Conservation (phyloP, 2,113 vertebrate species). For the Plecotus auritus region DNA sequence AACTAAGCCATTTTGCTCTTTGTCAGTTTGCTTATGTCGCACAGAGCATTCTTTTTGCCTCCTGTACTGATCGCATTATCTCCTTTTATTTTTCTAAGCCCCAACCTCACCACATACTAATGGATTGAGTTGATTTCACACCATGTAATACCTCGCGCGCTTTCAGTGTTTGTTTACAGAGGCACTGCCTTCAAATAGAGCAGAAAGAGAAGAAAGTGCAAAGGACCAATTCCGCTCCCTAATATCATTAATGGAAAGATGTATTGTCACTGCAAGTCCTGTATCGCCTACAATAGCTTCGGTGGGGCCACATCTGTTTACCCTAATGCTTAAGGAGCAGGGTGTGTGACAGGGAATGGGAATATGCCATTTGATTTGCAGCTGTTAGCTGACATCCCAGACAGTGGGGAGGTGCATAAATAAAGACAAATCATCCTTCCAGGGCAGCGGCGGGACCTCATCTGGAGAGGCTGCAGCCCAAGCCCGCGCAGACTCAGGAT, state of each 20-base stretch:
- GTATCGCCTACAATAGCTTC: conserved; percentile 54
- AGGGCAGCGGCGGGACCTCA: not conserved
- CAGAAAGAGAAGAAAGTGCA: not conserved
- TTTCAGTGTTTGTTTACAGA: conserved; percentile 67
- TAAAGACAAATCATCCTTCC: conserved; percentile 45
- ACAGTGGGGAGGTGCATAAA: conserved; percentile 56
- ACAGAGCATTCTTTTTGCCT: not conserved
- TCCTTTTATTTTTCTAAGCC: conserved; percentile 45
- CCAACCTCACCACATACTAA: conserved; percentile 46
- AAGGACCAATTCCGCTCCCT: conserved; percentile 60
- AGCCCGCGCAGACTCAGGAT: not conserved
- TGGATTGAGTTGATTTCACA: conserved; percentile 60
- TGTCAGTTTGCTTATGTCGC: conserved; percentile 21
- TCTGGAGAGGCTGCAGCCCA: conserved; percentile 3
- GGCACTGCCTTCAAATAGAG: conserved; percentile 34
- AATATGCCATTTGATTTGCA: conserved; percentile 71
- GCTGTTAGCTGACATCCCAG: conserved; percentile 65
- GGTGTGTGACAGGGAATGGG: conserved; percentile 50
- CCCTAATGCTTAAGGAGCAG: conserved; percentile 44
- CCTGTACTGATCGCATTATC: conserved; percentile 40
- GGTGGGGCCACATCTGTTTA: conserved; percentile 55
- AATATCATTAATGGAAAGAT: conserved; percentile 65
- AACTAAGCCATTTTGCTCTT: conserved; percentile 27
- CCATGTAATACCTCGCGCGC: not conserved
- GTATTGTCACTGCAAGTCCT: conserved; percentile 45